These are phyloP conservation scores for Augochlora pura DNA, from an alignment of 1,140 invertebrate species.

Conservation along the genomic window DNA sequence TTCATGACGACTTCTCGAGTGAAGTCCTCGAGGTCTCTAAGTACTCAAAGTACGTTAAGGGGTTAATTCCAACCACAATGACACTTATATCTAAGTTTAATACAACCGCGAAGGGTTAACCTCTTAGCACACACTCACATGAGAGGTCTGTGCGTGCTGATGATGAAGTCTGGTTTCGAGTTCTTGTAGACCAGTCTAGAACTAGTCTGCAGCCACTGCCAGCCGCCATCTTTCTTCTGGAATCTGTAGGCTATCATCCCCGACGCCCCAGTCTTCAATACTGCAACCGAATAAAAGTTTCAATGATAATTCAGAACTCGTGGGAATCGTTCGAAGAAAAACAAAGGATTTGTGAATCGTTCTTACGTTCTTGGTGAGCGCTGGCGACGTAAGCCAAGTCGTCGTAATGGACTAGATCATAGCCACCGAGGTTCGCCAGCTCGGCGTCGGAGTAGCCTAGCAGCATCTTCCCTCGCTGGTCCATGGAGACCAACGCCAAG, in stretches of 20 bases:
- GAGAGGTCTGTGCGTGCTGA: constrained; percentile 97
- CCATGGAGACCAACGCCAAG: constrained; percentile 97
- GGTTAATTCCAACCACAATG: too few relatives aligned
- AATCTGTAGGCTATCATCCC: constrained; percentile 99
- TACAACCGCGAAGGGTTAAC: too few relatives aligned
- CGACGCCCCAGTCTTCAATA: constrained; percentile 98
- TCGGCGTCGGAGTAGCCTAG: constrained; percentile 96
- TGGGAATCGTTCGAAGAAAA: neutral
- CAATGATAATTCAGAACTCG: neutral
- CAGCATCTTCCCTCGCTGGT: constrained; percentile 96
- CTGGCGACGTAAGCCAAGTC: constrained; percentile 98
- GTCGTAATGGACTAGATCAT: constrained; percentile 98
- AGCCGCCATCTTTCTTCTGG: constrained; percentile 94
- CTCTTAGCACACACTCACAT: constrained; percentile 86
- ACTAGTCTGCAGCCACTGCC: constrained; percentile 99
- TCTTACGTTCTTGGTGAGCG: constrained; percentile 98
- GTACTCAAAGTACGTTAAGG: too few relatives aligned
- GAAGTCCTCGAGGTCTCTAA: too few relatives aligned
- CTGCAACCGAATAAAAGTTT: constrained; percentile 81
- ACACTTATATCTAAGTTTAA: too few relatives aligned
- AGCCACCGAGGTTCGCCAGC: constrained; percentile 94
- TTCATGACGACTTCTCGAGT: too few relatives aligned
- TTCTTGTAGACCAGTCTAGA: constrained; percentile 99
- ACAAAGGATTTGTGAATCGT: too few relatives aligned
- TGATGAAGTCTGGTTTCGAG: constrained; percentile 99